phyloP scores from a whole-genome alignment of 2,888 invertebrate genomes.

The Ormyrus nitidulus region DNA sequence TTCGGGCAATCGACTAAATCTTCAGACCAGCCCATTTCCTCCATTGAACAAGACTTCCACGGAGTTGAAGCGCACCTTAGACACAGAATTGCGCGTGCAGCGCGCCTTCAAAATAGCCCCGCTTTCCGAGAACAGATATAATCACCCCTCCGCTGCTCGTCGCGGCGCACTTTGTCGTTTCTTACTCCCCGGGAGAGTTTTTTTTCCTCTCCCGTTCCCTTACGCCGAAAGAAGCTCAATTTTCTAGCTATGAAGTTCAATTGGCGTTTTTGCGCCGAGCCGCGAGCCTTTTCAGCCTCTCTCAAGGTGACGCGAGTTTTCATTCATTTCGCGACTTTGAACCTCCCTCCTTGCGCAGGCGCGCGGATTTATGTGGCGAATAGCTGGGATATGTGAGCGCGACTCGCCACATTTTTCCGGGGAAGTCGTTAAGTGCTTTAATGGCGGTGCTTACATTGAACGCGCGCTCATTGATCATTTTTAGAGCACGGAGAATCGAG shows the following conservation, averaged over 20 bases:
- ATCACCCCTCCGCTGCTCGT: not conserved
- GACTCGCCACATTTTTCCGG: constrained; percentile 17
- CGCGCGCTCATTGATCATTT: no score
- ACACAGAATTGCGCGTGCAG: constrained; percentile 3
- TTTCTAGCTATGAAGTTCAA: constrained; percentile 51
- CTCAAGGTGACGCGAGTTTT: not conserved
- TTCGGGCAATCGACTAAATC: no score
- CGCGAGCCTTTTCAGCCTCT: not conserved
- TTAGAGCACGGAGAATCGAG: no score
- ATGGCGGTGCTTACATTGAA: no score
- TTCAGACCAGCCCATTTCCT: no score
- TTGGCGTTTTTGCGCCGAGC: constrained; percentile 43
- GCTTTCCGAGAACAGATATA: constrained; percentile 46
- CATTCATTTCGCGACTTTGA: no score
- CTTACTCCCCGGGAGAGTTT: not conserved
- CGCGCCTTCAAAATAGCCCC: constrained; percentile 36
- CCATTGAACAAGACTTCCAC: no score
- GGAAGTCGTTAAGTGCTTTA: not conserved
- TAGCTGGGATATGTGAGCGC: no score
- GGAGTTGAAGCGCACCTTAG: no score
- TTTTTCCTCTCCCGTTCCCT: not conserved
- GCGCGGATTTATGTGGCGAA: no score
- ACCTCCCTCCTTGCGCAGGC: no score
- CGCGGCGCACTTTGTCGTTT: constrained; percentile 21
- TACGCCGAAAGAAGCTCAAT: constrained; percentile 34